Percentiles rank a stretch among this genome's conserved stretches.
Evolutionary conservation across 2,888 invertebrate genomes (phyloP).

Genomic region (Heteromurus nitidus): DNA sequence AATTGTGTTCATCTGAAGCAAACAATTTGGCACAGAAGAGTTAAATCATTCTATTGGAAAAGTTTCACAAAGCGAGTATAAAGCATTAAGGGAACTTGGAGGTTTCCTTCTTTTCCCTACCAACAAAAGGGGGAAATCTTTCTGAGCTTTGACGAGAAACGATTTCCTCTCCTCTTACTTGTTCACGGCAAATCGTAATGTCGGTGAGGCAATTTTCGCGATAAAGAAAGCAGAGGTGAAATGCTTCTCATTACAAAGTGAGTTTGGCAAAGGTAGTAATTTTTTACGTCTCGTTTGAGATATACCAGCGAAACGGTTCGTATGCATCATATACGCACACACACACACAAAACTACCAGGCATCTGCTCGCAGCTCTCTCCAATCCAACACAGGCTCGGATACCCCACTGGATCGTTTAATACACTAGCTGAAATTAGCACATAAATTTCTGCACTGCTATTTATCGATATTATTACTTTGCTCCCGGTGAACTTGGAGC

Average conservation of each 20-base stretch:
- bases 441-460: slow-evolving; percentile 53
- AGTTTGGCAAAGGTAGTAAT: slow-evolving; percentile 35
- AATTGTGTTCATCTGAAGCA: slow-evolving; percentile 36
- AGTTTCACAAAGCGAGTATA: slow-evolving; percentile 24
- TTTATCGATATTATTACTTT: slow-evolving; percentile 51
- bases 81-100: neutral
- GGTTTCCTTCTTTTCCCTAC: slow-evolving; percentile 29
- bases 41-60: slow-evolving; percentile 57
- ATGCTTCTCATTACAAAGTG: slow-evolving; percentile 47
- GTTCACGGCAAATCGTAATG: neutral
- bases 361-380: neutral
- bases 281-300: slow-evolving; percentile 37
- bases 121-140: slow-evolving; percentile 50
- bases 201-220: neutral
- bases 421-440: slow-evolving; percentile 48
- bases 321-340: neutral
- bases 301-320: neutral
- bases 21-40: slow-evolving; percentile 57
- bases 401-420: too few species aligned
- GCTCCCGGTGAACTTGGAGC: neutral
- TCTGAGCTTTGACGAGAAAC: slow-evolving; percentile 52
- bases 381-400: neutral
- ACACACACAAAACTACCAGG: too few species aligned
- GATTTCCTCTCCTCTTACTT: slow-evolving; percentile 28
- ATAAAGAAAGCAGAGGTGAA: slow-evolving; percentile 21